Percentiles rank a stretch among this genome's conserved stretches.
phyloP scores from a whole-genome alignment of 1,140 invertebrate species.

The Penaeus vannamei region DNA sequence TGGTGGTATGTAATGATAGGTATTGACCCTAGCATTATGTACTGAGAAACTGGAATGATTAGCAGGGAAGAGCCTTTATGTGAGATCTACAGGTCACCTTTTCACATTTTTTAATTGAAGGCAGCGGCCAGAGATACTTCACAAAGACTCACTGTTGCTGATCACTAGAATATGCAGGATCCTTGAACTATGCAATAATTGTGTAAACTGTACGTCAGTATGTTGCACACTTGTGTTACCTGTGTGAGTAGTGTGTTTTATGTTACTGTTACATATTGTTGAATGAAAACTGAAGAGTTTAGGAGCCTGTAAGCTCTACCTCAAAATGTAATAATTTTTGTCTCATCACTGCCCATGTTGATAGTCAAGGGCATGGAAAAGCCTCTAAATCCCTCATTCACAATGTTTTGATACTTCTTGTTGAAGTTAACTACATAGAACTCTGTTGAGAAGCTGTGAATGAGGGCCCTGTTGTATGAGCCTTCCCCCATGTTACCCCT shows the following conservation, averaged over 20 bases:
- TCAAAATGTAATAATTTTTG: conserved; percentile 43
- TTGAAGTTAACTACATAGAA: neutral
- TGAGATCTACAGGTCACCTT: conserved; percentile 5
- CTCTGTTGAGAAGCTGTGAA: conserved; percentile 29
- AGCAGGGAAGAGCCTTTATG: conserved; percentile 15
- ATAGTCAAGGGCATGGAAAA: conserved; percentile 64
- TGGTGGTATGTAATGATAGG: conserved; percentile 39
- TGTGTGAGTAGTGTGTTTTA: conserved; percentile 36
- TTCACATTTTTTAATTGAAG: conserved; percentile 28
- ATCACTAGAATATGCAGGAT: conserved; percentile 31
- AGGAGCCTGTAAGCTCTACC: conserved; percentile 59
- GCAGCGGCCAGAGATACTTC: neutral
- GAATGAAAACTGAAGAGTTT: conserved; percentile 28
- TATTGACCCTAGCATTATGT: conserved; percentile 16
- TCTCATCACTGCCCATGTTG: conserved; percentile 63
- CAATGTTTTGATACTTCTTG: neutral
- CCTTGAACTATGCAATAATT: conserved; percentile 58
- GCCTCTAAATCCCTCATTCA: conserved; percentile 35
- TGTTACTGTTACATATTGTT: conserved; percentile 39
- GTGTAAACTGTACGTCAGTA: conserved; percentile 13
- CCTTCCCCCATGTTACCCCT: conserved; percentile 41
- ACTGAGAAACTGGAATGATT: conserved; percentile 12
- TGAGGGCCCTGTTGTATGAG: conserved; percentile 26
- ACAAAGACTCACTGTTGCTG: conserved; percentile 37
- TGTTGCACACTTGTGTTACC: conserved; percentile 34